These are phyloP conservation scores for Lophura swinhoii DNA, from an alignment of 2,797 vertebrate genomes.

Conservation along the genomic window DNA sequence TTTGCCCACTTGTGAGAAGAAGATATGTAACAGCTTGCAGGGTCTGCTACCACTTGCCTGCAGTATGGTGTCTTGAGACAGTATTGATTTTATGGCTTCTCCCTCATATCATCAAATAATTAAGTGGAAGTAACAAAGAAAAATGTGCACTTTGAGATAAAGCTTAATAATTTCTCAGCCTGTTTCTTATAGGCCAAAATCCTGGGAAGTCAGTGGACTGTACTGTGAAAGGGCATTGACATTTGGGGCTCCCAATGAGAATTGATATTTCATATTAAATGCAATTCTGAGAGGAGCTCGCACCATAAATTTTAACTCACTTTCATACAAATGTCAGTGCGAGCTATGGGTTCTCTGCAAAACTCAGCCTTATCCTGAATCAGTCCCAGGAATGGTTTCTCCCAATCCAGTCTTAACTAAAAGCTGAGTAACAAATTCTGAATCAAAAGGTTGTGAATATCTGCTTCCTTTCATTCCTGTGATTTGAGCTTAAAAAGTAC, in stretches of 20 bases:
- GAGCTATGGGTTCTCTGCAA: background rate
- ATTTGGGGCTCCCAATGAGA: background rate
- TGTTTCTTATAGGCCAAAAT: background rate
- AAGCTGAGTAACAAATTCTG: background rate
- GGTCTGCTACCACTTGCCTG: background rate
- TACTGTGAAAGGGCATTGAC: background rate
- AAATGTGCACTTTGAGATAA: background rate
- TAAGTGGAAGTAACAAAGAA: background rate
- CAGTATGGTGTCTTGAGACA: background rate
- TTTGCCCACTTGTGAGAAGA: background rate
- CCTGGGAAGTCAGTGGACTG: background rate
- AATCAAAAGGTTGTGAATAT: background rate
- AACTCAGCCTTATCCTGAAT: background rate
- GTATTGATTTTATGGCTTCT: background rate
- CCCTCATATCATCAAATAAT: background rate
- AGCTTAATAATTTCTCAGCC: background rate
- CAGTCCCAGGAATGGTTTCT: background rate
- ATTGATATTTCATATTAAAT: background rate
- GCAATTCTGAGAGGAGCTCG: background rate
- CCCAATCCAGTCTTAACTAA: background rate
- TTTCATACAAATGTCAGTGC: background rate
- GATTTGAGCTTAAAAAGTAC: background rate
- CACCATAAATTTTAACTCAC: background rate
- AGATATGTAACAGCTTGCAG: accelerated
- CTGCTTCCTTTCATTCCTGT: background rate